Evolutionary conservation across 2,797 vertebrate genomes (phyloP).

Genomic region (Syngnathus acus): DNA sequence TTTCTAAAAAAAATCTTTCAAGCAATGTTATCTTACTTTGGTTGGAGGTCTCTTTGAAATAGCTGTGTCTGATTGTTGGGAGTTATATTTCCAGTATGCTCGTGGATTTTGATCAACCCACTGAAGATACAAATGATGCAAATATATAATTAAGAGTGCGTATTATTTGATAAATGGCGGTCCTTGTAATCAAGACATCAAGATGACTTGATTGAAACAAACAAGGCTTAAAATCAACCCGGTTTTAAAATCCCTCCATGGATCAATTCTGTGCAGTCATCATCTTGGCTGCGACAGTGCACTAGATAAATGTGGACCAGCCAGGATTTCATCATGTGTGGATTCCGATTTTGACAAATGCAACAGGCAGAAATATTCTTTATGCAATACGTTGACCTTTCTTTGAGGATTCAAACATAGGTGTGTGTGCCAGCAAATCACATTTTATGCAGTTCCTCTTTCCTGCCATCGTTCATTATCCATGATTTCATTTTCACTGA

Average conservation of each 20-base stretch:
- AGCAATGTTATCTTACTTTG: neutral
- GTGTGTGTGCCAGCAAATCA: conserved; percentile 4
- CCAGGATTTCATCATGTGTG: conserved; percentile 32
- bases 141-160: conserved; percentile 39
- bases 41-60: neutral
- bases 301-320: conserved; percentile 30
- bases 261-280: conserved; percentile 27
- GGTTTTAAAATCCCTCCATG: conserved; percentile 48
- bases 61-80: neutral
- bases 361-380: conserved; percentile 4
- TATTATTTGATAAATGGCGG: conserved; percentile 45
- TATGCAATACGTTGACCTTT: neutral
- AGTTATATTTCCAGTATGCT: conserved; percentile 23
- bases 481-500: conserved; percentile 23
- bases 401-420: neutral
- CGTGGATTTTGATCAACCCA: conserved; percentile 33
- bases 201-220: conserved; percentile 59
- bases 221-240: conserved; percentile 65
- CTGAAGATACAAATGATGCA: conserved; percentile 27
- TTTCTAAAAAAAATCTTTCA: too few relatives aligned
- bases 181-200: conserved; percentile 53
- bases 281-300: conserved; percentile 24
- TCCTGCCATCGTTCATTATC: conserved; percentile 24
- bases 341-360: conserved; percentile 13
- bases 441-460: conserved; percentile 5